Percentiles rank a stretch among this genome's conserved stretches.
These are phyloP conservation scores for Plotosus lineatus DNA, from an alignment of 2,113 vertebrate genomes.

Conservation along the genomic window DNA sequence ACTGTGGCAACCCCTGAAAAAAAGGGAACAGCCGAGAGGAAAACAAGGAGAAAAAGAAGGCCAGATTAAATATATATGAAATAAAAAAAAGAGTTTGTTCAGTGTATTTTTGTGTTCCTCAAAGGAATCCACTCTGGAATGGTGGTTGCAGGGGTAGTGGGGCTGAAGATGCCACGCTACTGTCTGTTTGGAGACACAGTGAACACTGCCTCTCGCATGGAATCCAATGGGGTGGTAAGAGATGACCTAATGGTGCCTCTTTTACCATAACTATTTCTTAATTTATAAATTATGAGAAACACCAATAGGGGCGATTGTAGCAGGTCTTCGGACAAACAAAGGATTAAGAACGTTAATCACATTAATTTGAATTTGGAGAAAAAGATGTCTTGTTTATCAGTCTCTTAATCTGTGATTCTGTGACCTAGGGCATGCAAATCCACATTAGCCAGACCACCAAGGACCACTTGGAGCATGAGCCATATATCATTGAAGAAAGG, in stretches of 20 bases:
- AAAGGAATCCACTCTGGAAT: slow-evolving; percentile 72
- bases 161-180: slow-evolving; percentile 76
- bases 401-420: slow-evolving; percentile 50
- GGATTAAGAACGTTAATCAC: slow-evolving; percentile 50
- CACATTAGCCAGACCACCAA: slow-evolving; percentile 77
- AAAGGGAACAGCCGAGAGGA: too few relatives aligned
- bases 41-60: too few relatives aligned
- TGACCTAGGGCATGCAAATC: slow-evolving; percentile 79
- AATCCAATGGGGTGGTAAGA: slow-evolving; percentile 74
- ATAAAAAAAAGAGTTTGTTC: not conserved
- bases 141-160: slow-evolving; percentile 73
- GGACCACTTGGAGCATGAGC: slow-evolving; percentile 75
- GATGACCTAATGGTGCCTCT: slow-evolving; percentile 2
- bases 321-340: slow-evolving; percentile 38
- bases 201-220: slow-evolving; percentile 74
- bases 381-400: slow-evolving; percentile 26
- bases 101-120: not conserved
- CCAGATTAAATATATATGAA: not conserved
- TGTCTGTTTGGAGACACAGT: slow-evolving; percentile 71
- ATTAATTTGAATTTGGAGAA: slow-evolving; percentile 48
- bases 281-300: slow-evolving; percentile 34
- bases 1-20: too few relatives aligned
- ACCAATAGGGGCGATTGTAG: not conserved
- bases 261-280: slow-evolving; percentile 17
- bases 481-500: slow-evolving; percentile 72